These are phyloP conservation scores for Cepaea nemoralis DNA, from an alignment of 1,140 invertebrate species.

Conservation along the genomic window DNA sequence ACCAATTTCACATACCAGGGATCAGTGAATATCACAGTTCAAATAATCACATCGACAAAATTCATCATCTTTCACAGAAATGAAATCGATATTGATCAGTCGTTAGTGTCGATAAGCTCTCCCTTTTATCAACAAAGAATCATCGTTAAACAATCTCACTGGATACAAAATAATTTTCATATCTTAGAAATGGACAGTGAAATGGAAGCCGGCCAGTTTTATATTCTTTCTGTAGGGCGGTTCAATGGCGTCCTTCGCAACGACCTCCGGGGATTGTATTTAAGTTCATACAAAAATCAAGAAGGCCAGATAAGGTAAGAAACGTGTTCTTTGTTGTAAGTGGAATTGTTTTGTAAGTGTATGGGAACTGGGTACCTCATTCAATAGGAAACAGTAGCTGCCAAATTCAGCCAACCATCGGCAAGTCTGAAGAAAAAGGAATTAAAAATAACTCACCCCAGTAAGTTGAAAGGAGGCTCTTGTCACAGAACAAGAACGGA, in stretches of 20 bases:
- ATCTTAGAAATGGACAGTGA: slow-evolving; percentile 46
- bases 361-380: too few species aligned
- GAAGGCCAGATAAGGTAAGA: slow-evolving; percentile 51
- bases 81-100: slow-evolving; percentile 19
- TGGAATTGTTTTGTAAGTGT: too few species aligned
- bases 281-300: slow-evolving; percentile 52
- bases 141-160: slow-evolving; percentile 41
- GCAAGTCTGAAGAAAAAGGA: too few species aligned
- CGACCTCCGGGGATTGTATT: slow-evolving; percentile 55
- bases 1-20: slow-evolving; percentile 50
- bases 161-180: slow-evolving; percentile 47
- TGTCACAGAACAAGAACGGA: too few species aligned
- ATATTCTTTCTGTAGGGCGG: slow-evolving; percentile 45
- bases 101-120: not conserved
- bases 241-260: slow-evolving; percentile 47
- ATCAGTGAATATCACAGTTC: slow-evolving; percentile 50
- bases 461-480: too few species aligned
- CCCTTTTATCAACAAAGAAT: not conserved
- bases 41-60: slow-evolving; percentile 43
- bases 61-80: slow-evolving; percentile 54
- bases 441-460: too few species aligned
- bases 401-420: too few species aligned
- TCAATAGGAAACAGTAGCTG: too few species aligned
- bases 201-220: slow-evolving; percentile 39
- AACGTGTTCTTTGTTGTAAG: too few species aligned